Percentiles rank a stretch among this genome's conserved stretches.
phyloP scores from a whole-genome alignment of 35 echinoderm and acorn worm genomes.

The Heliocidaris erythrogramma region DNA sequence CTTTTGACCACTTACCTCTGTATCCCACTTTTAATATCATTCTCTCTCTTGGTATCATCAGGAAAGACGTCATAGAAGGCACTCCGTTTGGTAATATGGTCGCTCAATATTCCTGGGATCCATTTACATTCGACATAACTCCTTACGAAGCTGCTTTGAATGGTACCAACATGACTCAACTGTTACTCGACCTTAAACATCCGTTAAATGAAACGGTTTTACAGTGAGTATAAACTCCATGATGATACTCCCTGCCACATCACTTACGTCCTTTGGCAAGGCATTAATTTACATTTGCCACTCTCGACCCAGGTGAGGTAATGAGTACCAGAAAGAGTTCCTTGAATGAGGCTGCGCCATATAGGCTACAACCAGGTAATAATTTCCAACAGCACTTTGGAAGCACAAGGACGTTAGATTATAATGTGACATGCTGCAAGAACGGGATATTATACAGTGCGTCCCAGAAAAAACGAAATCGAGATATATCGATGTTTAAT shows the following conservation, averaged over 20 bases:
- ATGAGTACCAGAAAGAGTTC: no score
- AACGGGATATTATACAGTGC: no score
- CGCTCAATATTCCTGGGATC: neutral
- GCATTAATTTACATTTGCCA: no score
- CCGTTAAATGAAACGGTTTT: neutral
- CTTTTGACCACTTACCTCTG: no score
- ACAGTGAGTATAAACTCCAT: neutral
- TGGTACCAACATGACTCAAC: neutral
- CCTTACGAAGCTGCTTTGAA: neutral
- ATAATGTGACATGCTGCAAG: no score
- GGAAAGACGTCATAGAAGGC: neutral
- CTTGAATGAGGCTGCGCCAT: no score
- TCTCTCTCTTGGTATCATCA: neutral
- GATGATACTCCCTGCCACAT: no score
- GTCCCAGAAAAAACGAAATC: no score
- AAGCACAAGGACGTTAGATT: no score
- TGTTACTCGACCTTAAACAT: neutral
- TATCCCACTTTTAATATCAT: neutral
- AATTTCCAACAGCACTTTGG: no score
- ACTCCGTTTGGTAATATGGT: neutral
- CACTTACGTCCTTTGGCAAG: neutral
- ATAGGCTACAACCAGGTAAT: no score
- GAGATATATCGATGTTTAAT: no score
- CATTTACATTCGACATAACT: neutral
- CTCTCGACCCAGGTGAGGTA: neutral